phyloP scores from a whole-genome alignment of 2,888 invertebrate genomes.

The Heteropelma amictum region DNA sequence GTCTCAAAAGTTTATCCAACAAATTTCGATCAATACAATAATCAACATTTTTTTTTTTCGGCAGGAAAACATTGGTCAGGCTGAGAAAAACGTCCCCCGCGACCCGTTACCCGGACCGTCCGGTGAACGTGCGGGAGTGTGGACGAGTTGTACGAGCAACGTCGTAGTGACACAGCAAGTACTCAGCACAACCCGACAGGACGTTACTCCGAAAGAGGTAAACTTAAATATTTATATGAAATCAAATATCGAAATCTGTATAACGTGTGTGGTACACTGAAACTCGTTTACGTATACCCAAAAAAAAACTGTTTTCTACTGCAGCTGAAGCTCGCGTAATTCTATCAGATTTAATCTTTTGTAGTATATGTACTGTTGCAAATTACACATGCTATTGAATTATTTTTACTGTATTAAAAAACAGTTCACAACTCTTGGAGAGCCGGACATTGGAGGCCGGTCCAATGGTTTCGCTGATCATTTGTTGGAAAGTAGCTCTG shows the following conservation, averaged over 20 bases:
- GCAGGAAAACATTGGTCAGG: conserved; percentile 18
- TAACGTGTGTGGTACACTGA: too few species aligned
- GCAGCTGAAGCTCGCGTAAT: too few species aligned
- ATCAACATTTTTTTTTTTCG: conserved; percentile 10
- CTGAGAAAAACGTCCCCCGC: conserved; percentile 10
- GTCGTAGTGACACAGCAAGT: conserved; percentile 9
- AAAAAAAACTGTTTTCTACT: too few species aligned
- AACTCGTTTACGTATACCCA: too few species aligned
- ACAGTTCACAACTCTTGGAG: neutral
- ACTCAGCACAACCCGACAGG: neutral
- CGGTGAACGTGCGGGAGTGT: neutral
- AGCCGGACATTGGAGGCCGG: neutral
- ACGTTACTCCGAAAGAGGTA: conserved; percentile 10
- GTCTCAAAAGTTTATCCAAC: too few species aligned
- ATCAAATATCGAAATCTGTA: too few species aligned
- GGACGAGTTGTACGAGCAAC: neutral
- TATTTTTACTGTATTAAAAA: neutral
- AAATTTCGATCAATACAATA: too few species aligned
- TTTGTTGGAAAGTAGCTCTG: neutral
- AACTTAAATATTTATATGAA: neutral
- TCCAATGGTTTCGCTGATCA: neutral
- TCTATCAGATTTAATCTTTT: too few species aligned
- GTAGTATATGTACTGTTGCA: too few species aligned
- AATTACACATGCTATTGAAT: neutral
- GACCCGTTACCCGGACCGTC: conserved; percentile 12